A percentile compares a stretch with the other conserved stretches of the same genome.
phyloP scores from a whole-genome alignment of 1,140 invertebrate genomes.

The Philotrypesis tridentata region DNA sequence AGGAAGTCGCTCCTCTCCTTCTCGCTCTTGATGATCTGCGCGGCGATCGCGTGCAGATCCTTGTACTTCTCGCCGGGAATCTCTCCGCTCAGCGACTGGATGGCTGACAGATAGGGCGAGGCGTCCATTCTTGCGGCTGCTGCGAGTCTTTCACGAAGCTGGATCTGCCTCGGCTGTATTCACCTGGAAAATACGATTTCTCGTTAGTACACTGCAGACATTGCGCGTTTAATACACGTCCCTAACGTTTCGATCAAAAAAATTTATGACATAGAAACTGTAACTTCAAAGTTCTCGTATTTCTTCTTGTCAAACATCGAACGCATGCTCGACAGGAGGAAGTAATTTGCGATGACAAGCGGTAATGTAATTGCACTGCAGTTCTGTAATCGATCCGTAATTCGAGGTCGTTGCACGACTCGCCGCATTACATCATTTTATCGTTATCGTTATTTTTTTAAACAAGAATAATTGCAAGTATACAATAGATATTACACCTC shows the following conservation, averaged over 20 bases:
- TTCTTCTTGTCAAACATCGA: no score
- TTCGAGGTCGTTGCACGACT: no score
- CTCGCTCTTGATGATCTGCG: constrained; percentile 36
- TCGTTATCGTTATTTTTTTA: not conserved
- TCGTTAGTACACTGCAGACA: not conserved
- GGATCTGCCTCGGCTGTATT: not conserved
- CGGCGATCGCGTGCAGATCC: constrained; percentile 53
- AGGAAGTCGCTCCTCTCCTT: not conserved
- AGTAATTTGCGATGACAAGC: no score
- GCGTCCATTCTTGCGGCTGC: constrained; percentile 25
- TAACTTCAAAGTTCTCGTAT: no score
- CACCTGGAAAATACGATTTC: not conserved
- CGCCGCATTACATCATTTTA: no score
- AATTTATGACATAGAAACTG: no score
- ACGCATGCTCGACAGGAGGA: no score
- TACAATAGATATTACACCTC: no score
- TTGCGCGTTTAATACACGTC: no score
- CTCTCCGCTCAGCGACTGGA: constrained; percentile 60
- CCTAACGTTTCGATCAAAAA: no score
- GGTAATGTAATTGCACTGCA: no score
- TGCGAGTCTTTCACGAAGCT: not conserved
- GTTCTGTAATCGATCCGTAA: no score
- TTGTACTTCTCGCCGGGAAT: constrained; percentile 59
- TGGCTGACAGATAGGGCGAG: constrained; percentile 48
- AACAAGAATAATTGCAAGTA: not conserved